Evolutionary conservation across 2,113 vertebrate genomes (phyloP).

Genomic region (Semnopithecus entellus): DNA sequence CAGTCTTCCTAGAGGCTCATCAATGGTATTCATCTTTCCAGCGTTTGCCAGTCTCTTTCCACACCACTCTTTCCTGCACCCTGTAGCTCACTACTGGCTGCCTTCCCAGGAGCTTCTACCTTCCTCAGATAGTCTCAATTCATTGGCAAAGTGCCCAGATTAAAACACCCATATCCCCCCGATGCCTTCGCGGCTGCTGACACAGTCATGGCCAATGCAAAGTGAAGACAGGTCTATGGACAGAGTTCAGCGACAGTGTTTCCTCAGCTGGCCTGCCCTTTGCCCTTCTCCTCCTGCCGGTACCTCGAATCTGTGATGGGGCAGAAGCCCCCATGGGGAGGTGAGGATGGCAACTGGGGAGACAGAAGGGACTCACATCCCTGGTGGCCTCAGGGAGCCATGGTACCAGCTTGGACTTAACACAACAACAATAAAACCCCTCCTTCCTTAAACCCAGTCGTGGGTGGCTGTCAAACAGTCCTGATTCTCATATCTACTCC

Average conservation of each 20-base stretch:
- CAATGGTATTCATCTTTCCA: not conserved
- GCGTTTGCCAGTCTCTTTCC: not conserved
- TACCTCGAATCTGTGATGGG: not conserved
- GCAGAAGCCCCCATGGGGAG: not conserved
- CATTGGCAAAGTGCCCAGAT: not conserved
- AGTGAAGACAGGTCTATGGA: not conserved
- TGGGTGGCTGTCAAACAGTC: not conserved
- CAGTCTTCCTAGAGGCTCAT: not conserved
- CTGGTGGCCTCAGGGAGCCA: not conserved
- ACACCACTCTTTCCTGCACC: not conserved
- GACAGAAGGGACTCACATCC: not conserved
- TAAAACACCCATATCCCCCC: not conserved
- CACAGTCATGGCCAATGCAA: not conserved
- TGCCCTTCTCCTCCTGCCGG: not conserved
- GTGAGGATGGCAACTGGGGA: not conserved
- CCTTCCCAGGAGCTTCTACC: not conserved
- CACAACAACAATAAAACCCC: not conserved
- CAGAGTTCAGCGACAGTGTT: not conserved
- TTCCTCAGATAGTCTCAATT: not conserved
- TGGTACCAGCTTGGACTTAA: not conserved
- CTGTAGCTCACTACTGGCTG: not conserved
- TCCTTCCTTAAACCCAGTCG: not conserved
- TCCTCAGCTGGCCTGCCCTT: not conserved
- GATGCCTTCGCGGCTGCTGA: not conserved
- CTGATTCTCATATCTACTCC: not conserved